Conservation (phyloP, 2,888 invertebrate species). For the Eilema griseolum region DNA sequence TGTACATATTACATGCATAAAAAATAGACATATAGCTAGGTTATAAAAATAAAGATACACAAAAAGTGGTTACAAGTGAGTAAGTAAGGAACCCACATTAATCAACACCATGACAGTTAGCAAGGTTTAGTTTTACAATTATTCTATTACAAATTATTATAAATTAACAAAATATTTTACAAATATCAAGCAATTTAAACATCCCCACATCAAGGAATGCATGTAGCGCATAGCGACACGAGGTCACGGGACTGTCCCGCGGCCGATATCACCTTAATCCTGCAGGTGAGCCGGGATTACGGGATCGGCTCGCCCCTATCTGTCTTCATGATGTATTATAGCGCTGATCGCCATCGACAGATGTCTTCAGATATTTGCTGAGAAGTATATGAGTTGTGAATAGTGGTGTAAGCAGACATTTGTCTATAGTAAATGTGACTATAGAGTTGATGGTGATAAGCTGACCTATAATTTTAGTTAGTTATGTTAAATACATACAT, state of each 20-base stretch:
- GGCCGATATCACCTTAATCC: constrained; percentile 66
- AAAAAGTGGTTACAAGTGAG: too few species aligned
- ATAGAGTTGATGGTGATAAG: too few species aligned
- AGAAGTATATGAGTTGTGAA: neutral
- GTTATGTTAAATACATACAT: too few species aligned
- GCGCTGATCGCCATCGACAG: constrained; percentile 69
- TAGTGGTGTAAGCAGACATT: neutral
- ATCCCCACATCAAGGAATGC: constrained; percentile 46
- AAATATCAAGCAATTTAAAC: neutral
- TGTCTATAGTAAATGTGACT: too few species aligned
- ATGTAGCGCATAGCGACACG: constrained; percentile 50
- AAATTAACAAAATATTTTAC: neutral
- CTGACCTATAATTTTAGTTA: too few species aligned
- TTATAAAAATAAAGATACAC: too few species aligned
- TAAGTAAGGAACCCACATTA: too few species aligned
- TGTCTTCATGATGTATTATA: constrained; percentile 77
- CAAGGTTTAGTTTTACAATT: too few species aligned
- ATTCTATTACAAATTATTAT: too few species aligned
- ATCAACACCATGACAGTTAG: too few species aligned
- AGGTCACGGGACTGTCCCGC: constrained; percentile 54
- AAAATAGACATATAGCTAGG: too few species aligned
- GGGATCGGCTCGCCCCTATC: constrained; percentile 64
- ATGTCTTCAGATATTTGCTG: constrained; percentile 58
- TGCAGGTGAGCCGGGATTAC: constrained; percentile 72
- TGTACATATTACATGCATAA: too few species aligned